Evolutionary conservation across 2,888 invertebrate genomes (phyloP), one percentile per base, ranked within the genome.

Genomic region (Myopa tessellatipennis): DNA sequence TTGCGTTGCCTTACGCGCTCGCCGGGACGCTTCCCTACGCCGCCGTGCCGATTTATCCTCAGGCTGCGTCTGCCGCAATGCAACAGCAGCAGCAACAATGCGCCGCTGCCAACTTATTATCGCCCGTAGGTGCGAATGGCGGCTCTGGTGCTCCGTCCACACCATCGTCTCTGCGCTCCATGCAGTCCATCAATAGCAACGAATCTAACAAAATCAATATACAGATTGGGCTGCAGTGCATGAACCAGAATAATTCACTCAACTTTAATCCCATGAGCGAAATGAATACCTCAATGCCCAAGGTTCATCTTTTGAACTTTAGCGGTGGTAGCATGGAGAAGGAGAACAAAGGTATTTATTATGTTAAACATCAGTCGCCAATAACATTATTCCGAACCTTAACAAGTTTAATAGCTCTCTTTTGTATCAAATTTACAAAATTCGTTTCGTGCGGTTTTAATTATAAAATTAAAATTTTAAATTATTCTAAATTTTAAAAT

Each of bases 51-150:
- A 80, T 84, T 38, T 84, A 84, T 77, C 85, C 83, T 74, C 74
- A 83, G 8, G 78, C 80, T 16, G 63, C 76, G 5, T 73, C 82
- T 16, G 78, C 80, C 72, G 77, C 77, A 14, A 36, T 72, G 2
- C 71, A 71, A 18, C 77, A 74, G 38, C 81, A 79, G 55, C 76
- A 80, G 8, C 83, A 81, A 26, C 75, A 77, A 34, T 89, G 92
- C 74, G 90, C 92, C 63, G 78, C 79, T 14, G 79, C 75, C 38
- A 78, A 78, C 50, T 63, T 80, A 14, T 82, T 81, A 7, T 80
- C 82, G 8, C 77, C 38, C 75, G 76, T 45, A 68, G 72, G 73
- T 40, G 74, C 78, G 1, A 73, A 76, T 36, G 80, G 79, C 58
- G 76, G 77, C 50, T 70, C 74, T 18, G 67, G 78, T 52, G 76